Percentiles rank a stretch among this genome's conserved stretches.
These are phyloP conservation scores for Bradypus variegatus DNA, from an alignment of 2,797 vertebrate species.

Conservation along the genomic window DNA sequence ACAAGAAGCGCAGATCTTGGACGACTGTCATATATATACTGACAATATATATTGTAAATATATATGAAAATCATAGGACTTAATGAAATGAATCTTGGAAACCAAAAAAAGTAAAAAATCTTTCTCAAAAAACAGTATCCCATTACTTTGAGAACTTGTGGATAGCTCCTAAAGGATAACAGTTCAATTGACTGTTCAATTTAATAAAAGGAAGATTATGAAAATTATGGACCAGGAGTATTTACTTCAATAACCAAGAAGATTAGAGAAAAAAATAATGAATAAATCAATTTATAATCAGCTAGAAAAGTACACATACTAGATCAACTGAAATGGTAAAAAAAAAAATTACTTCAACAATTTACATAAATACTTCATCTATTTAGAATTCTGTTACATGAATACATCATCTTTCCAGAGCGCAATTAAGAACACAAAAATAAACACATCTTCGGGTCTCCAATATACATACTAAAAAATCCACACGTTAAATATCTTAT, in stretches of 20 bases:
- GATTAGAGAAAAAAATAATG: neutral
- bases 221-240: neutral
- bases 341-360: neutral
- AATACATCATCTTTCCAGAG: neutral
- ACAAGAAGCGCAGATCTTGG: no score
- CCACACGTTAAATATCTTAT: constrained; percentile 16
- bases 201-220: neutral
- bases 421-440: neutral
- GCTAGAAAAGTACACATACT: neutral
- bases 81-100: neutral
- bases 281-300: constrained; percentile 12
- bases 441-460: constrained; percentile 14
- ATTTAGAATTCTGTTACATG: neutral
- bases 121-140: neutral
- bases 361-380: neutral
- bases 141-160: neutral
- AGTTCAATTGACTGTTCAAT: neutral
- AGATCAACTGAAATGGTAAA: neutral
- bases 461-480: neutral
- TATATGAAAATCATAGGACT: neutral
- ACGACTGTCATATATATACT: neutral
- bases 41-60: neutral
- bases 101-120: neutral
- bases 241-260: constrained; percentile 25
- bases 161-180: neutral